A percentile compares a stretch with the other conserved stretches of the same genome.
Evolutionary conservation across 1,140 invertebrate species (phyloP).

Genomic region (Popillia japonica): DNA sequence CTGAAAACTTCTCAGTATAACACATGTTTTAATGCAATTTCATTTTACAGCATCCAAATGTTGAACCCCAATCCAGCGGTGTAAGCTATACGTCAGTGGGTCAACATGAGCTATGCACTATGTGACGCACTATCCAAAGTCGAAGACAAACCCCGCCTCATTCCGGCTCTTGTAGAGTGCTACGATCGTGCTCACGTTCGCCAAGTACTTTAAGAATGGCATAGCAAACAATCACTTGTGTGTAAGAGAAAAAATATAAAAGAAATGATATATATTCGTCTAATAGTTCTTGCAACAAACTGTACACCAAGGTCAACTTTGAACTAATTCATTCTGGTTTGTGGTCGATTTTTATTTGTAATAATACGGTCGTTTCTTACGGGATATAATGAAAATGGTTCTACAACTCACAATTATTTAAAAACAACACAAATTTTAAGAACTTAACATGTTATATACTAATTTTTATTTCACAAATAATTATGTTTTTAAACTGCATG

Average conservation of each 20-base stretch:
- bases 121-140: constrained; percentile 55
- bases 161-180: constrained; percentile 50
- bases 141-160: constrained; percentile 46
- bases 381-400: not conserved
- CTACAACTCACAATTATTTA: no score
- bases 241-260: constrained; percentile 10
- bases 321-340: not conserved
- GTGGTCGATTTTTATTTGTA: not conserved
- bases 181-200: constrained; percentile 56
- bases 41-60: constrained; percentile 52
- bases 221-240: constrained; percentile 18
- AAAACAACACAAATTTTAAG: no score
- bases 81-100: constrained; percentile 57
- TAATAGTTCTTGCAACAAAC: not conserved
- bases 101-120: constrained; percentile 58
- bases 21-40: not conserved
- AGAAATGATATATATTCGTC: not conserved
- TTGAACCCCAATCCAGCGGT: constrained; percentile 44
- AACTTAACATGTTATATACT: no score
- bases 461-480: no score
- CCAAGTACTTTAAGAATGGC: constrained; percentile 54
- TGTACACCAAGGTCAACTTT: not conserved
- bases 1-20: no score
- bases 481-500: no score
- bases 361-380: not conserved